Evolutionary conservation across 1,140 invertebrate species (phyloP), one percentile per base, ranked within the genome.

Genomic region (Drosophila subobscura): DNA sequence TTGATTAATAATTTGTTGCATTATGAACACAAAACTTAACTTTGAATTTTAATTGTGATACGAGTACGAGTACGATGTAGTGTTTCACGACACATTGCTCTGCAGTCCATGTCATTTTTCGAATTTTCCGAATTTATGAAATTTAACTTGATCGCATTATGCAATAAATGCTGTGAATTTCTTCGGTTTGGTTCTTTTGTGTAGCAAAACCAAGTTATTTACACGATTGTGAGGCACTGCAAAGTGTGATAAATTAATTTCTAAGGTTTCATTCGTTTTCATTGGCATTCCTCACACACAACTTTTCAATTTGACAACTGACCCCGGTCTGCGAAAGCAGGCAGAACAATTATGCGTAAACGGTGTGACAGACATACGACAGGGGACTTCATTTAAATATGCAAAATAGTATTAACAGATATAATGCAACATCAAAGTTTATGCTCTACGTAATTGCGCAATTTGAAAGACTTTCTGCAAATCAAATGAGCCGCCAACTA

Each of bases 201-300:
- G 29, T 45, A 33, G 50, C 45, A 42, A 79, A 86, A 75, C 68
- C 71, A 78, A 85, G 77, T 85, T 88, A 84, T 84, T 64, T 68
- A 68, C 64, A 66, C 80, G 61, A 72, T 79, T 72, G 51, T 64
- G 73, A 67, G 78, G 83, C 76, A 74, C 74, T 78, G 60, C 67
- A 83, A 68, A 75, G 86, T 90, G 88, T 90, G 83, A 90, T 90
- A 90, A 78, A 89, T 90, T 71, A 57, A 86, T 88, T 91, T 79
- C 71, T 91, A 91, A 52, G 89, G 89, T 80, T 91, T 90, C 89
- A 86, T 86, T 88, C 65, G 68, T 64, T 89, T 76, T 86, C 83
- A 83, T 88, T 86, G 83, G 74, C 71, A 88, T 70, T 77, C 65
- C 53, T 12, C 54, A 53, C 61, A 68, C 63, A 67, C 73, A 52